Conservation (phyloP, 2,113 vertebrate genomes). For the Phaetusa simplex region DNA sequence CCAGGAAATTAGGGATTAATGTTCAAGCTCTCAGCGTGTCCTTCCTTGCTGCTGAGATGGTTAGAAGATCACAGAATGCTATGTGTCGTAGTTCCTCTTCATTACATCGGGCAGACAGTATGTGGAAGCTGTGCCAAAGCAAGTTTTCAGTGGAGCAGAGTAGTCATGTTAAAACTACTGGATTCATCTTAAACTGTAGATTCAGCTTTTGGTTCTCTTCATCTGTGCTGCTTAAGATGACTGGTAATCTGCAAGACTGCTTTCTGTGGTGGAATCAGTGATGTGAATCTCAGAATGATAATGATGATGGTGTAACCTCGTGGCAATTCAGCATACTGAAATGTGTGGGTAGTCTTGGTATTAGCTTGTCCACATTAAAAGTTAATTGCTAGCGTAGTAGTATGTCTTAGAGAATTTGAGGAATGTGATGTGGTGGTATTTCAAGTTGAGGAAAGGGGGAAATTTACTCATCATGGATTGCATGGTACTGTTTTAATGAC, state of each 20-base stretch:
- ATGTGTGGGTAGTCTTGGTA: not conserved
- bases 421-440: not conserved
- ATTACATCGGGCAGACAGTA: rapidly evolving
- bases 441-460: not conserved
- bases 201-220: not conserved
- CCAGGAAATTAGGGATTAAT: not conserved
- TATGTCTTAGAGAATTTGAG: not conserved
- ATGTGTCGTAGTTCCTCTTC: not conserved
- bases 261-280: not conserved
- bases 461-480: not conserved
- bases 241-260: rapidly evolving
- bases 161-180: not conserved
- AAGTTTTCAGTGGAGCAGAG: not conserved
- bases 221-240: not conserved
- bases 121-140: not conserved
- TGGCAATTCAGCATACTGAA: not conserved
- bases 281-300: not conserved
- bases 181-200: not conserved
- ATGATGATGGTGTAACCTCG: rapidly evolving
- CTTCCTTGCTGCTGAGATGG: not conserved
- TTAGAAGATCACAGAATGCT: not conserved
- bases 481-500: not conserved
- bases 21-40: not conserved
- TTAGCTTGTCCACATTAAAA: not conserved
- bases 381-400: not conserved